Evolutionary conservation across 2,888 invertebrate genomes (phyloP), one percentile per base, ranked within the genome.

Genomic region (Agrenia bidenticulata): DNA sequence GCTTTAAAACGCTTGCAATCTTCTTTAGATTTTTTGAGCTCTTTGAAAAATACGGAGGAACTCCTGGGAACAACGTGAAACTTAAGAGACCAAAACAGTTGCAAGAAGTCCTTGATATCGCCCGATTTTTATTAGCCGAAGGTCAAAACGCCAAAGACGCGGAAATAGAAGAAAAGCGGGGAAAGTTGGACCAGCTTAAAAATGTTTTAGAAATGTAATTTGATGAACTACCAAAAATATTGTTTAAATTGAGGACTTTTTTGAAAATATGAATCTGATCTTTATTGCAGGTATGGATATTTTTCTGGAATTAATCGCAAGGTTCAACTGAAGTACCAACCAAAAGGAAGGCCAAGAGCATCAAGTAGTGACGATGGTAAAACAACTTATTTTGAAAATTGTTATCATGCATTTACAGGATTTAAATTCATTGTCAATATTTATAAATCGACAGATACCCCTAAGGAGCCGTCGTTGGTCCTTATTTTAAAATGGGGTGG

Each of bases 261-360:
- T 11, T 11, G 39, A 39, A n/a, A 9, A 11, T 39, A 39, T 11
- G 39, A 39, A 39, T 11, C 15, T 39, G 7, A 21, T 77, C 39
- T 61, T n/a, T n/a, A n/a, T 64, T 77, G 1, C 78, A 94, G 94
- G 94, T 96, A 98, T 80, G 98, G 97, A 0, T 95, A 99, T 83
- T 99, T 99, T 84, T 98, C 97, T 54, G 99, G 99, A 50, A 99
- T 99, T 78, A 99, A 99, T 84, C 89, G 99, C 73, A 99, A 99
- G 83, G 97, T 99, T 69, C 99, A 99, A 84, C 89, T 99, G 88
- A 99, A 99, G 83, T 98, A 98, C 82, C 94, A 97, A 81, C 96
- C 96, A 1, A 89, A 92, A 77, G 96, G 96, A 0, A 85, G 94
- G 67, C 93, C 94, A 50, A 85, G 93, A 74, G 90, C 92, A 74